Evolutionary conservation across 2,113 vertebrate genomes (phyloP), one percentile per base, ranked within the genome.

Genomic region (Anthoscopus minutus): DNA sequence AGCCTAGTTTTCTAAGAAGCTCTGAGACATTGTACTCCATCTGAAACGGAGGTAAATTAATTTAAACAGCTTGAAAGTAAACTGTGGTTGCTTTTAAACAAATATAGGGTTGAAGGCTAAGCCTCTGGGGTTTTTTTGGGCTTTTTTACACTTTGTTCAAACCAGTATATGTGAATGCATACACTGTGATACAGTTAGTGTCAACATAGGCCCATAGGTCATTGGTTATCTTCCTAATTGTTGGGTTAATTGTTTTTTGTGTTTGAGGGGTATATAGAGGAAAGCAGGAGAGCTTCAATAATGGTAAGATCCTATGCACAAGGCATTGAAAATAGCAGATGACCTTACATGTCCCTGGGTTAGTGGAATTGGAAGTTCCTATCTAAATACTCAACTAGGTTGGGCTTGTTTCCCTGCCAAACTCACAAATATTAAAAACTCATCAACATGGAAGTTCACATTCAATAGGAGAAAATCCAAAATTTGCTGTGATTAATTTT

Each of bases 261-360:
- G 27, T 91, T 80, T 72, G 62, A 82, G 20, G 56, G 71, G 28
- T 53, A n/a, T 17, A 23, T 1, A n/a, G 10, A 44, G 35, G 23
- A 82, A 72, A 67, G 20, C 18, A 70, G 57, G 25, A 76, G 13
- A 69, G 53, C 58, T 60, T 60, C 53, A 56, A 0, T 37, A 20
- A 15, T 7, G 16, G 16, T 1, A 4, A 8, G 44, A 33, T 15
- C 24, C 24, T 61, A 13, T 60, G 38, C 33, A 50, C 0, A 3
- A 67, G n/a, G n/a, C 35, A 37, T 22, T 30, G 30, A 50, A 83
- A 86, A 48, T 17, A 62, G 6, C 38, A 83, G 35, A 4, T 7
- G 8, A 48, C 62, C 17, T 81, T 31, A 11, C 1, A 17, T 67
- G 20, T 50, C 25, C 45, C 31, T 50, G 6, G 1, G 31, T 30